Percentiles rank a stretch among this genome's conserved stretches.
phyloP scores from a whole-genome alignment of 2,113 vertebrate genomes.

The Nothobranchius kuhntae region DNA sequence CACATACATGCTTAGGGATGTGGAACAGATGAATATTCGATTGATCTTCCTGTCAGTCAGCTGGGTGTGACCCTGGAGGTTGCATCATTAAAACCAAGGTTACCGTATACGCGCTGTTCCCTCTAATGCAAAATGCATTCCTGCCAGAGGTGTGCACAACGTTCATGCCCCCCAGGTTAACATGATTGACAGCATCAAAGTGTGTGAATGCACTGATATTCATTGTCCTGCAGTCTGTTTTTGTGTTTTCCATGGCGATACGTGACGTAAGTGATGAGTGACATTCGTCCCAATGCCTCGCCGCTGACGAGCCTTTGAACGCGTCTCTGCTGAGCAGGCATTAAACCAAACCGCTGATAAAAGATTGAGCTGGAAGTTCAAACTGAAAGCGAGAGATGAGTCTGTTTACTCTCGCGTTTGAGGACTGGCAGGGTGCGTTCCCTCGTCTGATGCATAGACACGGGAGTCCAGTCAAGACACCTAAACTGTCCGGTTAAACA shows the following conservation, averaged over 20 bases:
- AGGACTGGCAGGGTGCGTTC: slow-evolving; percentile 8
- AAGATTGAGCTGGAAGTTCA: slow-evolving; percentile 13
- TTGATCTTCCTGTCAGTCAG: slow-evolving; percentile 23
- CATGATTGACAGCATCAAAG: background rate
- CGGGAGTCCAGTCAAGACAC: slow-evolving; percentile 10
- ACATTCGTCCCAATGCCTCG: background rate
- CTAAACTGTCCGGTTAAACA: background rate
- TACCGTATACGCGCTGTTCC: background rate
- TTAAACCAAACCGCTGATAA: slow-evolving; percentile 1
- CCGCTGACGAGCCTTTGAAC: slow-evolving; percentile 25
- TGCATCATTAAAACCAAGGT: slow-evolving; percentile 31
- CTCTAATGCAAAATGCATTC: background rate
- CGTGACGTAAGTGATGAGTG: background rate
- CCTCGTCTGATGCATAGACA: slow-evolving; percentile 32
- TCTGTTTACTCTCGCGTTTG: background rate
- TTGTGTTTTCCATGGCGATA: slow-evolving; percentile 2
- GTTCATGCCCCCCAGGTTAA: background rate
- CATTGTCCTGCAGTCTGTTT: slow-evolving; percentile 9
- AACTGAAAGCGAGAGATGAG: slow-evolving; percentile 9
- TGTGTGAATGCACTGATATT: slow-evolving; percentile 6
- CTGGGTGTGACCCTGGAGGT: slow-evolving; percentile 1
- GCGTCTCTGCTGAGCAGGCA: slow-evolving; percentile 6
- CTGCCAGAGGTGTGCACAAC: slow-evolving; percentile 14
- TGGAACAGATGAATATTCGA: slow-evolving; percentile 35
- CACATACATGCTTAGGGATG: background rate